These are phyloP conservation scores for Stercorarius parasiticus DNA, from an alignment of 2,113 vertebrate genomes.

Conservation along the genomic window DNA sequence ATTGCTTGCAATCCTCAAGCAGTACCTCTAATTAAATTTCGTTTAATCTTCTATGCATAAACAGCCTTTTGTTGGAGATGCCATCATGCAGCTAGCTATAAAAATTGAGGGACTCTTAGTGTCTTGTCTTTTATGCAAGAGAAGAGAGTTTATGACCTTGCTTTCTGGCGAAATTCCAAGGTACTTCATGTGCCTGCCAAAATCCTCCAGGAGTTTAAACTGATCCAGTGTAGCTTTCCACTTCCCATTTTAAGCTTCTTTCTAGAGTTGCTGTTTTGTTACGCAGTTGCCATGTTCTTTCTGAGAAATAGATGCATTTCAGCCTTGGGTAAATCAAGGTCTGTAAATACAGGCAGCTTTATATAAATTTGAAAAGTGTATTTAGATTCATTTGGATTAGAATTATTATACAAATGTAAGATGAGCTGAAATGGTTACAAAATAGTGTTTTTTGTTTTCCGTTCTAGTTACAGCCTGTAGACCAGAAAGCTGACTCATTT, in stretches of 20 bases:
- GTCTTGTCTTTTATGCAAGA: neutral
- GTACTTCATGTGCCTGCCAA: conserved; percentile 46
- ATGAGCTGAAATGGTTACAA: neutral
- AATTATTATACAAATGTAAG: neutral
- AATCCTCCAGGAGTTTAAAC: conserved; percentile 31
- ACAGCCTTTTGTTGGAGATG: neutral
- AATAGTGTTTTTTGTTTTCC: neutral
- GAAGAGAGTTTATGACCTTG: conserved; percentile 17
- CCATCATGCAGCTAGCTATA: neutral
- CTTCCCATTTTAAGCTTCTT: conserved; percentile 28
- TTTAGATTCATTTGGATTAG: neutral
- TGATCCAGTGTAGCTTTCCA: conserved; percentile 11
- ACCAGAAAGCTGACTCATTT: conserved; percentile 80
- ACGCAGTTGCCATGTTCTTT: neutral
- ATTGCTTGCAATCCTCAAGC: neutral
- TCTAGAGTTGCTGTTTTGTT: conserved; percentile 14
- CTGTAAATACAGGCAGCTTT: neutral
- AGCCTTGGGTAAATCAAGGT: neutral
- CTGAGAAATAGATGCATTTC: neutral
- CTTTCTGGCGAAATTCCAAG: neutral
- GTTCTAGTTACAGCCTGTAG: conserved; percentile 83
- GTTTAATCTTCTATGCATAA: neutral
- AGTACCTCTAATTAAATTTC: conserved; percentile 17
- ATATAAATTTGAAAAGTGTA: neutral
- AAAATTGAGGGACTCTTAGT: neutral